Percentiles rank a stretch among this genome's conserved stretches.
phyloP scores from a whole-genome alignment of 2,113 vertebrate species.

The Nematolebias whitei region DNA sequence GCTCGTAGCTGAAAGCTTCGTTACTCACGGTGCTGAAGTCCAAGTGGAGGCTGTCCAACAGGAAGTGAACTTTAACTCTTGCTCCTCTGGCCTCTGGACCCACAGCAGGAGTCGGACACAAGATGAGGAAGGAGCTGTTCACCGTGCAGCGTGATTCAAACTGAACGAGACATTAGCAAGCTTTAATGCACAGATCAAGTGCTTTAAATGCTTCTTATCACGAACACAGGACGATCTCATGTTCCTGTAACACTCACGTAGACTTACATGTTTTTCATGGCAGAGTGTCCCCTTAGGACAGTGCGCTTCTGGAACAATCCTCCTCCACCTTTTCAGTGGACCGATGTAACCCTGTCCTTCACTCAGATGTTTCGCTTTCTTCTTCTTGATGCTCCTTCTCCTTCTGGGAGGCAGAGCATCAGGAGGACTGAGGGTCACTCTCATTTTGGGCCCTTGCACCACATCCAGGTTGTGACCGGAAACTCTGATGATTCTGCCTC shows the following conservation, averaged over 20 bases:
- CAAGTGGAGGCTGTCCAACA: conserved; percentile 92
- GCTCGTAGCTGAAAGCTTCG: conserved; percentile 88
- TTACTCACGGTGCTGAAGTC: conserved; percentile 85
- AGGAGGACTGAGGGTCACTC: conserved; percentile 83
- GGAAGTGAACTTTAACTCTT: conserved; percentile 86
- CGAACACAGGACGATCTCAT: neutral
- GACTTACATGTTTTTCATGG: conserved; percentile 76
- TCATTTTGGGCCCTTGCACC: conserved; percentile 90
- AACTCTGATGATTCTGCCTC: conserved; percentile 88
- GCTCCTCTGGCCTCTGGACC: conserved; percentile 75
- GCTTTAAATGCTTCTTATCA: neutral
- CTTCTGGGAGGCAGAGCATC: conserved; percentile 66
- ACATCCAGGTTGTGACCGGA: conserved; percentile 92
- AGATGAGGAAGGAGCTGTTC: conserved; percentile 87
- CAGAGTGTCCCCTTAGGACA: conserved; percentile 82
- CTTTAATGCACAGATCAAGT: neutral
- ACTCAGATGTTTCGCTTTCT: conserved; percentile 14
- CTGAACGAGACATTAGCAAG: conserved; percentile 65
- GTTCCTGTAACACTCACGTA: neutral
- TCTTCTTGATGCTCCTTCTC: conserved; percentile 40
- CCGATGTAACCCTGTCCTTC: conserved; percentile 6
- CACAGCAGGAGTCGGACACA: conserved; percentile 88
- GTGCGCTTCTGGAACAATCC: conserved; percentile 82
- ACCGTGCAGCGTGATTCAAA: conserved; percentile 85
- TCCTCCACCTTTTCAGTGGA: conserved; percentile 75